Conservation (phyloP, 2,113 vertebrate species). For the Fulmarus glacialis region DNA sequence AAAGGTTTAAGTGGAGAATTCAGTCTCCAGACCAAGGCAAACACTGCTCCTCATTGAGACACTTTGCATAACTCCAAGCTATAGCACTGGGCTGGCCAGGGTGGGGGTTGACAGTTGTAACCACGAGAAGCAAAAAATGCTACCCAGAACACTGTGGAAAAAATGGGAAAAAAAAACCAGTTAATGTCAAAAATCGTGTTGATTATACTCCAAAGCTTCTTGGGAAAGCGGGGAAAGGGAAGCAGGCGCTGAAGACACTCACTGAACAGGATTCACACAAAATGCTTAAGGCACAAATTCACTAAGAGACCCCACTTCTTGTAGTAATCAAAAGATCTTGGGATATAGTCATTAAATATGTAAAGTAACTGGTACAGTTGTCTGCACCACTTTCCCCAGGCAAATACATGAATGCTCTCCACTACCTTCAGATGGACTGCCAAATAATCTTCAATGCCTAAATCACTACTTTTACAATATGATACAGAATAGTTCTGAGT, state of each 20-base stretch:
- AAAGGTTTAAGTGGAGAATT: background rate
- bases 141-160: background rate
- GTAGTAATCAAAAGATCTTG: background rate
- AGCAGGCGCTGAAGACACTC: background rate
- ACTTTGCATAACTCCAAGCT: background rate
- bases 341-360: background rate
- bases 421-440: background rate
- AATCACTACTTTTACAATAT: background rate
- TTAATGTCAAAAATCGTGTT: background rate
- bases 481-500: background rate
- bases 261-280: background rate
- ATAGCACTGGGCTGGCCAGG: background rate
- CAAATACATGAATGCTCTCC: background rate
- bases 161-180: fast-evolving
- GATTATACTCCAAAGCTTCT: background rate
- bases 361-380: background rate
- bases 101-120: fast-evolving
- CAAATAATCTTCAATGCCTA: background rate
- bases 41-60: background rate
- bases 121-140: background rate
- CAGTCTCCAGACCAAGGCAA: slow-evolving; percentile 12
- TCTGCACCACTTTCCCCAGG: background rate
- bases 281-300: background rate
- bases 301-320: background rate
- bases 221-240: background rate